Conservation (phyloP, 1,140 invertebrate species). For the Ostrea edulis region DNA sequence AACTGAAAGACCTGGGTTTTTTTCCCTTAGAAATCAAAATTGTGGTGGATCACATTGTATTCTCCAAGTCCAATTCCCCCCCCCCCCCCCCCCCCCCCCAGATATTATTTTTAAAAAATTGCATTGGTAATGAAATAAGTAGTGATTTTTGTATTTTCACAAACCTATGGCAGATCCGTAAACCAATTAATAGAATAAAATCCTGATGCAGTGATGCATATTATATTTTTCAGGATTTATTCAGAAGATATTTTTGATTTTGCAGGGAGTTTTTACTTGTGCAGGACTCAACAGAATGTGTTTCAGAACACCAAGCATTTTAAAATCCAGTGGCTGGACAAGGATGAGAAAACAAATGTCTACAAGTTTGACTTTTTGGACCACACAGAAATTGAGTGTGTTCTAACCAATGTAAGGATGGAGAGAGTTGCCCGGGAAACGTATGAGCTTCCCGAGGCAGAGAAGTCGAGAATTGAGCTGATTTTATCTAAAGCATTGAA, state of each 20-base stretch:
- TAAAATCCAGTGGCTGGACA: conserved; percentile 93
- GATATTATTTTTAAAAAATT: no score
- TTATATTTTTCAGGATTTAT: no score
- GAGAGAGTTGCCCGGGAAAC: conserved; percentile 86
- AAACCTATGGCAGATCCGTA: no score
- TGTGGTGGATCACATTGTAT: no score
- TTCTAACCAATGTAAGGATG: conserved; percentile 89
- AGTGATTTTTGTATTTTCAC: no score
- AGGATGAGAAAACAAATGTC: conserved; percentile 84
- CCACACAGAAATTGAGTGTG: conserved; percentile 81
- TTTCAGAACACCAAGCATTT: conserved; percentile 88
- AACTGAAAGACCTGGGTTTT: no score
- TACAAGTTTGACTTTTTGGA: conserved; percentile 95
- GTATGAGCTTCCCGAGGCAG: conserved; percentile 86
- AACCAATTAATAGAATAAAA: no score
- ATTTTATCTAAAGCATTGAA: conserved; percentile 91
- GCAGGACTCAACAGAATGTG: conserved; percentile 94
- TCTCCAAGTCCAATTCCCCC: no score
- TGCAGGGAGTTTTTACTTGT: conserved; percentile 93
- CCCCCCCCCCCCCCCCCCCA: no score
- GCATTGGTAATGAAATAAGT: no score
- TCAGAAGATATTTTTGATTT: conserved; percentile 37
- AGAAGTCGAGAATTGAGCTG: conserved; percentile 88
- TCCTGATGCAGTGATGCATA: no score
- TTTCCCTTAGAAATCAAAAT: no score